phyloP scores from a whole-genome alignment of 2,888 invertebrate species.

The Noctua comes region DNA sequence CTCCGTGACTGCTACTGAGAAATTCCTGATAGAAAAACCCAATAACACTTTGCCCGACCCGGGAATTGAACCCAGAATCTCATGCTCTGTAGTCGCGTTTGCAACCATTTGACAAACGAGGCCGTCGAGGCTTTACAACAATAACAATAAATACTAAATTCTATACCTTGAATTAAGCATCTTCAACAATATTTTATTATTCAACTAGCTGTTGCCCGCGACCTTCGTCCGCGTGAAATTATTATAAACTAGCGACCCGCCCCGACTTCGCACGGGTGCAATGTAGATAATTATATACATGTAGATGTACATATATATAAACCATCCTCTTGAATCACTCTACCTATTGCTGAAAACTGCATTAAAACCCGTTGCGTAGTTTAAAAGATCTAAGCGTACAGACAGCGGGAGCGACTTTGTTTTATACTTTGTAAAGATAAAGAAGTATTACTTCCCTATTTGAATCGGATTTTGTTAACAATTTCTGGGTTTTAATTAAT shows the following conservation, averaged over 20 bases:
- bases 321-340: no score
- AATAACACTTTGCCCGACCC: no score
- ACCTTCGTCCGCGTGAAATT: background rate
- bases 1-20: background rate
- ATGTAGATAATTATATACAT: no score
- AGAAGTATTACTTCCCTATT: background rate
- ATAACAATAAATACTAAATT: background rate
- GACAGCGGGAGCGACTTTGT: no score
- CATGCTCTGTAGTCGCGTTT: background rate
- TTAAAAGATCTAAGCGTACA: no score
- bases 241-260: background rate
- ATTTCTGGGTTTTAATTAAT: background rate
- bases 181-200: conserved; percentile 3
- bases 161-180: background rate
- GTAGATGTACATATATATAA: no score
- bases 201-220: background rate
- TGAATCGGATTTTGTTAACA: background rate
- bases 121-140: background rate
- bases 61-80: background rate
- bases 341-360: no score
- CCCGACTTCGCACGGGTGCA: no score
- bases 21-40: background rate
- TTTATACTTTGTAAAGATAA: no score
- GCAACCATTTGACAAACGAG: background rate
- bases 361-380: no score